Evolutionary conservation across 2,888 invertebrate genomes (phyloP).

Genomic region (Sminthurides aquaticus): DNA sequence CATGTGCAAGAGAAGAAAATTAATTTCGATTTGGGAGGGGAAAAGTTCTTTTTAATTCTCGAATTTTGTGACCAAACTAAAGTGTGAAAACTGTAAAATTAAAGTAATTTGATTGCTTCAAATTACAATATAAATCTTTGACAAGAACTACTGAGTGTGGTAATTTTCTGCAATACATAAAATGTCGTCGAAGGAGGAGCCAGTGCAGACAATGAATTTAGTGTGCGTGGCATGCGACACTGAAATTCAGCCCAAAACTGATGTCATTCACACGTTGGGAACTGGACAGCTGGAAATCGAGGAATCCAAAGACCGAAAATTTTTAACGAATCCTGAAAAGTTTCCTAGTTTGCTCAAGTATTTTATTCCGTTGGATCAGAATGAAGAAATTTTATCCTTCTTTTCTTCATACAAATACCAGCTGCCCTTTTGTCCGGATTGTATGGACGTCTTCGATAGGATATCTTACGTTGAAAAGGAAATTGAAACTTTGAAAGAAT

Average conservation of each 20-base stretch:
- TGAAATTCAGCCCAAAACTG: constrained; percentile 1
- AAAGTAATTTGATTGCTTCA: too few relatives aligned
- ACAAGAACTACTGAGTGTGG: too few relatives aligned
- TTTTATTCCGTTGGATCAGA: constrained; percentile 3
- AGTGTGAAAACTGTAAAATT: too few relatives aligned
- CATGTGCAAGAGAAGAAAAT: too few relatives aligned
- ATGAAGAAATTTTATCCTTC: background rate
- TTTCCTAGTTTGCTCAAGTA: background rate
- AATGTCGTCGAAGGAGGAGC: background rate
- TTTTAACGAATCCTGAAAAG: constrained; percentile 5
- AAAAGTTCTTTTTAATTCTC: too few relatives aligned
- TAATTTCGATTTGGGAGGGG: too few relatives aligned
- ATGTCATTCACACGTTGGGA: background rate
- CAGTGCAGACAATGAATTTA: background rate
- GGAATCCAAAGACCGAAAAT: constrained; percentile 9
- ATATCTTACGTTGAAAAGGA: constrained; percentile 15
- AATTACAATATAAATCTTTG: too few relatives aligned
- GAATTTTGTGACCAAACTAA: too few relatives aligned
- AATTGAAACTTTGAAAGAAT: constrained; percentile 4
- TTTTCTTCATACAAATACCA: constrained; percentile 3
- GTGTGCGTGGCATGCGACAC: constrained; percentile 1
- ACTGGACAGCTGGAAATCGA: background rate
- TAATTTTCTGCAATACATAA: too few relatives aligned
- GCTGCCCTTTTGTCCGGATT: constrained; percentile 14
- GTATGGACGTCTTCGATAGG: constrained; percentile 8